A percentile compares a stretch with the other conserved stretches of the same genome.
Evolutionary conservation across 2,797 vertebrate genomes (phyloP).

Genomic region (Coccyzus lansbergi): DNA sequence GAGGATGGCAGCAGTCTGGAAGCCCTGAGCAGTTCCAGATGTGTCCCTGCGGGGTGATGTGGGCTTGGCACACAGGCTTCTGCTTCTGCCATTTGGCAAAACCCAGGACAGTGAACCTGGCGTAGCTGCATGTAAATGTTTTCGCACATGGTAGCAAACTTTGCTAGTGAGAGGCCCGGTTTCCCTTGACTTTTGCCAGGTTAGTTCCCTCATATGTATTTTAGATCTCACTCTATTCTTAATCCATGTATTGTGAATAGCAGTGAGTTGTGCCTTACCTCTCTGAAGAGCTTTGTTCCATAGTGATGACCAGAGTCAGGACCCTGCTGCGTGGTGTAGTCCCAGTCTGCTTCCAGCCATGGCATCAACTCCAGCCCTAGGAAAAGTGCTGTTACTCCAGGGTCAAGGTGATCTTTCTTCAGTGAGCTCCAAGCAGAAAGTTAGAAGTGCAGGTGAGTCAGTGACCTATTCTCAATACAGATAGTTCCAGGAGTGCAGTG

Average conservation of each 20-base stretch:
- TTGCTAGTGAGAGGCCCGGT: background rate
- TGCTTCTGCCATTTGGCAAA: background rate
- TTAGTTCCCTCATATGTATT: background rate
- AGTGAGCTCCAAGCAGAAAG: background rate
- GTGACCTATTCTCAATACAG: background rate
- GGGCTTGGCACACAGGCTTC: background rate
- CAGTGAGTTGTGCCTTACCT: background rate
- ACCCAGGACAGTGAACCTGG: background rate
- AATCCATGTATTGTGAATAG: background rate
- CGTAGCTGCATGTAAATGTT: background rate
- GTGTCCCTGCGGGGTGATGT: fast-evolving
- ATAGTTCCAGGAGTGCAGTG: background rate
- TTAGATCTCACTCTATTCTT: background rate
- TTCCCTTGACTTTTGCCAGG: background rate
- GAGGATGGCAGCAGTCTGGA: fast-evolving
- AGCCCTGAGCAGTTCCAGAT: background rate
- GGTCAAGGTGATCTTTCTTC: background rate
- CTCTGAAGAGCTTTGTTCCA: background rate
- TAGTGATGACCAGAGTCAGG: background rate
- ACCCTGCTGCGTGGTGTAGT: background rate
- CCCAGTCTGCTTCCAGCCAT: background rate
- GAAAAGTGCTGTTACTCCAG: background rate
- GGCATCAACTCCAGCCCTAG: background rate
- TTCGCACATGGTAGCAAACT: background rate
- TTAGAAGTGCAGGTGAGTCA: background rate